Conservation (phyloP, 2,113 vertebrate genomes). For the Strix uralensis region DNA sequence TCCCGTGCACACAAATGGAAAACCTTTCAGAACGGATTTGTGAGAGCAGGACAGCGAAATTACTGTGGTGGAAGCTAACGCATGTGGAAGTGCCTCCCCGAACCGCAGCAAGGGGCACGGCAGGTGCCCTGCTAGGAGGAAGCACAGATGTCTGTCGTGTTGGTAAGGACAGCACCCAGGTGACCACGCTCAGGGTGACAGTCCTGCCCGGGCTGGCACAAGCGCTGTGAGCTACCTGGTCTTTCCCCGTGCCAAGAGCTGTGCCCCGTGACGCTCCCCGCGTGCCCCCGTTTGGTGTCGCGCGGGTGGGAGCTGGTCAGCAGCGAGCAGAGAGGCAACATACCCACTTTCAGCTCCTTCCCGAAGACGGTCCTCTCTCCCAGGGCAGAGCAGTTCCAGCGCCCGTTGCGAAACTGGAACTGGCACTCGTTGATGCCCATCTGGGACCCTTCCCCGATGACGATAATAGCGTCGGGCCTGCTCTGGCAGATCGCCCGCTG, state of each 20-base stretch:
- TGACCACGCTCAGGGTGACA: fast-evolving
- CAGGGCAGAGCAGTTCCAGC: slow-evolving; percentile 97
- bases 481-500: slow-evolving; percentile 98
- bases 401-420: slow-evolving; percentile 94
- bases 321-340: slow-evolving; percentile 65
- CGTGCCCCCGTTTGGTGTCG: not conserved
- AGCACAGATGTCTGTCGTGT: fast-evolving
- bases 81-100: not conserved
- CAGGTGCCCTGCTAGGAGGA: not conserved
- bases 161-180: fast-evolving
- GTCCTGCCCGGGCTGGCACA: not conserved
- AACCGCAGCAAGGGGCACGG: not conserved
- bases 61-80: not conserved
- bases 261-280: fast-evolving
- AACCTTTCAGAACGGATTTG: not conserved
- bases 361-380: slow-evolving; percentile 96
- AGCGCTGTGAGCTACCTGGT: not conserved
- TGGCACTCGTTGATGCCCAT: slow-evolving; percentile 98
- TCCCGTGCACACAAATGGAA: fast-evolving
- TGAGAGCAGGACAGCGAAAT: not conserved
- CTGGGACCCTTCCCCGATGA: slow-evolving; percentile 97
- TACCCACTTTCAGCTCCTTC: slow-evolving; percentile 98
- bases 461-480: slow-evolving; percentile 95
- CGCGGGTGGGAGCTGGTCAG: not conserved
- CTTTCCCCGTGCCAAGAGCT: not conserved